Base-by-base conservation (phyloP, 2,797 vertebrate species). In the Pelobates cultripes region DNA sequence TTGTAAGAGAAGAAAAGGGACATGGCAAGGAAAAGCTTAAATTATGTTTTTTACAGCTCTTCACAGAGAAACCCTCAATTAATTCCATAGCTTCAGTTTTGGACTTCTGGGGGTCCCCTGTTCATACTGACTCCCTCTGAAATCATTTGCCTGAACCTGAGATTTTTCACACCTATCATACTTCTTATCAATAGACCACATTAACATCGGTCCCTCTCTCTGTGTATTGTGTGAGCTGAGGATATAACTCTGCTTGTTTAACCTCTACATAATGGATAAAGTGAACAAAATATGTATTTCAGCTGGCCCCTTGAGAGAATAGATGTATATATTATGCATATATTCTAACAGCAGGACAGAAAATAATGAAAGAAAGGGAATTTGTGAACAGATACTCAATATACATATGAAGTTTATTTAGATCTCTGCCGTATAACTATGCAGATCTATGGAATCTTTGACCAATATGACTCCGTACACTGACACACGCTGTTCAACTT, bases 131-230 rank as follows among this genome's bases (percentile, higher is more conserved):
- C 87, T 81, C 87, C 86, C 90, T 85, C 70, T 87, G 72, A 89
- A 87, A 89, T 82, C 87, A 88, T 87, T 88, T 89, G 86, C 91
- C 86, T 73, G 87, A 84, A 85, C 88, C 93, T 95, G 95, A 95
- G 95, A 95, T 95, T 92, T 94, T 95, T 95, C 94, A 92, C 95
- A 94, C 95, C 94, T 95, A 83, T 77, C 72, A 78, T 77, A 73
- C 63, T 76, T 74, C 10, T 63, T 57, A 0, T 64, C 41, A 3
- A 10, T 6, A 78, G 68, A 75, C 75, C 70, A 43, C 47, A 51
- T 85, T 86, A 86, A 87, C 86, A 86, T 66, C 84, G 81, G 10
- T 53, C 47, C 42, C 45, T 6, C 68, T 82, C 13, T 0, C 83
- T 42, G 77, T 43, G 75, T 8, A 15, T 5, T n/a, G 3, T 4